A percentile compares a stretch with the other conserved stretches of the same genome.
Conservation (phyloP, 37 sponge, comb jelly and placozoan species). For the Petrosia ficiformis region DNA sequence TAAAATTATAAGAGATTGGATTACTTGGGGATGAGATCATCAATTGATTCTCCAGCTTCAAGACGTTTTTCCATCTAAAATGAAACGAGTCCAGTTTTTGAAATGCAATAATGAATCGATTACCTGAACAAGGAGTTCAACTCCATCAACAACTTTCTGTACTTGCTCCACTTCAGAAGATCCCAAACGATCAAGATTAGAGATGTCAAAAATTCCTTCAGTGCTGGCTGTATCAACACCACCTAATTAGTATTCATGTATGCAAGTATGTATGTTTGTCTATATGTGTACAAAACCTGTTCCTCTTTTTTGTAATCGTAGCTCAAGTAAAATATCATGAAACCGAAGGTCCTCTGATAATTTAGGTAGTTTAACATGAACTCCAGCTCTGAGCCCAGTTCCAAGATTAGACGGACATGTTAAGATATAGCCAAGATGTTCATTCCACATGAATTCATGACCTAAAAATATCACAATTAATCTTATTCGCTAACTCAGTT, state of each 20-base stretch:
- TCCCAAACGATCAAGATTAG: conserved; percentile 79
- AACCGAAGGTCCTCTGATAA: conserved; percentile 43
- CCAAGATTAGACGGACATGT: conserved; percentile 95
- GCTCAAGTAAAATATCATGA: conserved; percentile 51
- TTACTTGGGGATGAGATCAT: conserved; percentile 25
- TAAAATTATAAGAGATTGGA: too few species aligned
- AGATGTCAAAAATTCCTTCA: conserved; percentile 74
- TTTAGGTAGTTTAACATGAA: conserved; percentile 80
- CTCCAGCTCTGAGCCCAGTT: conserved; percentile 80
- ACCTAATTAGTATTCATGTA: conserved; percentile 1
- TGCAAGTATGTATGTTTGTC: too few species aligned
- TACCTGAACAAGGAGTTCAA: conserved; percentile 68
- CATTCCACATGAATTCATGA: conserved; percentile 70
- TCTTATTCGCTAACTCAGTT: background rate
- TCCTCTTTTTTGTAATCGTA: conserved; percentile 80
- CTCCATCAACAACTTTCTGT: conserved; percentile 84
- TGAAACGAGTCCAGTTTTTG: too few species aligned
- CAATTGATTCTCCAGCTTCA: conserved; percentile 29
- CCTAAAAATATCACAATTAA: conserved; percentile 6
- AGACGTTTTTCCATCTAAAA: conserved; percentile 26
- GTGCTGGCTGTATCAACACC: conserved; percentile 59
- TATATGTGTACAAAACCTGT: conserved; percentile 45
- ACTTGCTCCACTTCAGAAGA: conserved; percentile 81
- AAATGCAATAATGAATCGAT: too few species aligned
- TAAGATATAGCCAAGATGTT: conserved; percentile 78